These are phyloP conservation scores for Branchinecta lynchi DNA, from an alignment of 1,140 invertebrate genomes.

Conservation along the genomic window DNA sequence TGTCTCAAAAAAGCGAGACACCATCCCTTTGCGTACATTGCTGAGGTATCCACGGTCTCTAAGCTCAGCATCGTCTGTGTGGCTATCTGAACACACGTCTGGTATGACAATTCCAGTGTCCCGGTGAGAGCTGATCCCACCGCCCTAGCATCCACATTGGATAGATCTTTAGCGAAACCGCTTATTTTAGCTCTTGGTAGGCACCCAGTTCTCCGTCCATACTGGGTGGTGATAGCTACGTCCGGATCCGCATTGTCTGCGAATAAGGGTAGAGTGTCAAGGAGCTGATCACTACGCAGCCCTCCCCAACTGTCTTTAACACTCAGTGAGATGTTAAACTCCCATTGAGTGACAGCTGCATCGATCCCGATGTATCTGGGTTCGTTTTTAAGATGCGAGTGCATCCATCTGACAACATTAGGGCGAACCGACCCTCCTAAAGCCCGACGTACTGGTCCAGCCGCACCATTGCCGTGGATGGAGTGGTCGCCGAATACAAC, in stretches of 20 bases:
- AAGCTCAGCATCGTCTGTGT: background rate
- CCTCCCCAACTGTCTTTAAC: background rate
- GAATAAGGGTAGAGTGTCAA: background rate
- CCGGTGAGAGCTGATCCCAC: background rate
- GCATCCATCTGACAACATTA: background rate
- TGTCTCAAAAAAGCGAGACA: background rate
- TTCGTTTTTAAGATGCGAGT: background rate
- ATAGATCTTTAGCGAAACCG: background rate
- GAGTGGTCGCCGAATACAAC: background rate
- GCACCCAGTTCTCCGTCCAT: background rate
- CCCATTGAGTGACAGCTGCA: background rate
- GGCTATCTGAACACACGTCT: background rate
- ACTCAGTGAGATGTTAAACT: background rate
- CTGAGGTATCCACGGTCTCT: background rate
- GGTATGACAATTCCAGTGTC: background rate
- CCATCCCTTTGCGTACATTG: background rate
- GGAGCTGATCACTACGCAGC: background rate
- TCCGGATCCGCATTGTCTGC: background rate
- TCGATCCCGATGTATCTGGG: background rate
- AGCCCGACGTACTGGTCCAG: background rate
- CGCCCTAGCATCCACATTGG: background rate
- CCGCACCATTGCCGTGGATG: background rate
- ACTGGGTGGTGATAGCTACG: background rate
- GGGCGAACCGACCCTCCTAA: background rate
- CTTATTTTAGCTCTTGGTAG: background rate